Evolutionary conservation across 2,888 invertebrate genomes (phyloP), one percentile per base, ranked within the genome.

Genomic region (Biston stratarius): DNA sequence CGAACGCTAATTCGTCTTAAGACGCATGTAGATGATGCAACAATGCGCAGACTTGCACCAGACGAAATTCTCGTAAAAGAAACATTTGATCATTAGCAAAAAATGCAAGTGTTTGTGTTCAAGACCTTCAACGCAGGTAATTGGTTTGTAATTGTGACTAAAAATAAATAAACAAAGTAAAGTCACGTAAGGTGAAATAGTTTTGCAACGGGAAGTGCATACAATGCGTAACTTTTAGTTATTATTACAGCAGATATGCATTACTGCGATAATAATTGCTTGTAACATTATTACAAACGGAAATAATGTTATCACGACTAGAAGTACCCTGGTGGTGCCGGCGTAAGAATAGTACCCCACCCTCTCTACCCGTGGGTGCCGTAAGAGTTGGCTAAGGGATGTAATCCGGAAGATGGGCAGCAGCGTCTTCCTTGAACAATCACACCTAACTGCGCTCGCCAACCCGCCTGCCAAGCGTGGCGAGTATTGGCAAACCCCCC

Each of bases 11-110:
- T 62, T 67, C 76, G 77, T 75, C 55, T 38, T 47, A 52, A 83
- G 81, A 82, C 79, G 82, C 77, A 78, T 67, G 71, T 77, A 81
- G 77, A 84, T 93, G 93, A 92, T 92, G 92, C 89, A 92, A 93
- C 79, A 86, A 77, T 75, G 63, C 58, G 66, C 76, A 85, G 85
- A 85, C 83, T 93, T 92, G 82, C 92, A 83, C 81, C 82, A 92
- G 90, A 87, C 88, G 70, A 83, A 69, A 87, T 90, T 86, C 84
- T 79, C 77, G 75, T 73, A 77, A 84, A 82, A 76, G 74, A 81
- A 81, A 81, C 81, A 74, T 83, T 83, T 81, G 79, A 82, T 79
- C 70, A 70, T 73, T 76, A 78, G 77, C 77, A 75, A 78, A 79
- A 83, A 84, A 76, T 76, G 64, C 67, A 70, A 38, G 40, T 58